Evolutionary conservation across 2,113 vertebrate genomes (phyloP).

Genomic region (Menidia beryllina): DNA sequence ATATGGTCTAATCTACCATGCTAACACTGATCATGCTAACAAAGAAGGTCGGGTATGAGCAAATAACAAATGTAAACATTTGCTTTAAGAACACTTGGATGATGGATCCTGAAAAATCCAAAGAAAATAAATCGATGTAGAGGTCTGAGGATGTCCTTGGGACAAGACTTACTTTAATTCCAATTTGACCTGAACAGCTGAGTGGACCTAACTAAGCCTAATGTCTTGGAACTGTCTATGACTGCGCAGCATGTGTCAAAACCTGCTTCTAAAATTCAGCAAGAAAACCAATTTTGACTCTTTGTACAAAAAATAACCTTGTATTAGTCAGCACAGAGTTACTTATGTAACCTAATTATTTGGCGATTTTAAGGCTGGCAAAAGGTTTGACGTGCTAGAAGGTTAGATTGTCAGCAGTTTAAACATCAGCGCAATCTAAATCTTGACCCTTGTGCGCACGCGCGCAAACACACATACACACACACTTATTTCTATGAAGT

Average conservation of each 20-base stretch:
- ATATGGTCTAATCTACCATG: not conserved
- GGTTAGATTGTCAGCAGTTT: slow-evolving; percentile 20
- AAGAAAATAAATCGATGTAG: slow-evolving; percentile 1
- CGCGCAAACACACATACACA: not conserved
- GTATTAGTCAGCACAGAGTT: not conserved
- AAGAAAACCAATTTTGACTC: slow-evolving; percentile 16
- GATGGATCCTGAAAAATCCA: slow-evolving; percentile 11
- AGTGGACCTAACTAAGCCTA: slow-evolving; percentile 34
- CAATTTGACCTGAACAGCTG: slow-evolving; percentile 42
- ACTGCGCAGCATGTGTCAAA: slow-evolving; percentile 14
- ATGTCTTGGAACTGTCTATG: slow-evolving; percentile 5
- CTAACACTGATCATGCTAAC: not conserved
- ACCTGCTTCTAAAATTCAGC: not conserved
- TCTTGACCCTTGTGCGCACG: not conserved
- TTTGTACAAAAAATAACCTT: not conserved
- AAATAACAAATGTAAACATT: not conserved
- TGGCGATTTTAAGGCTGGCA: not conserved
- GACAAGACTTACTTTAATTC: slow-evolving; percentile 36
- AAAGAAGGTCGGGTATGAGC: too few relatives aligned
- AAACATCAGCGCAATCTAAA: slow-evolving; percentile 14
- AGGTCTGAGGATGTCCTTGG: slow-evolving; percentile 30
- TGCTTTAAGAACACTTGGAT: slow-evolving; percentile 15
- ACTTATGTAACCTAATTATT: slow-evolving; percentile 20
- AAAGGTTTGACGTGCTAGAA: slow-evolving; percentile 2
- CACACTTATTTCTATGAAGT: not conserved